Percentiles rank a stretch among this genome's conserved stretches.
Evolutionary conservation across 2,113 vertebrate species (phyloP).

Genomic region (Connochaetes taurinus): DNA sequence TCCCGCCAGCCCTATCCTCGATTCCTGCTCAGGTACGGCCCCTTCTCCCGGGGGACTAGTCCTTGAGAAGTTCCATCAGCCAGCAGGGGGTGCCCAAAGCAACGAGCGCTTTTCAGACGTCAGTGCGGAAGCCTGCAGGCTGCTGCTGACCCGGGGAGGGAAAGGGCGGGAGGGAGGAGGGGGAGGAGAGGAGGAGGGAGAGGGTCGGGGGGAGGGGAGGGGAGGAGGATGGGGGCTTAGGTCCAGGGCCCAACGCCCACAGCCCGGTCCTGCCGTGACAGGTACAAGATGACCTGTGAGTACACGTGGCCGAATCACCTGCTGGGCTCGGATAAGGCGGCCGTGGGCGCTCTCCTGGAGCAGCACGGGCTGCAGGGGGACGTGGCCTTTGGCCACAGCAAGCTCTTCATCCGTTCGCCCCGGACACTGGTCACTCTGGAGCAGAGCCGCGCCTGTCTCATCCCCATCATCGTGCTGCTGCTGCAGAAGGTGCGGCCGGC

Average conservation of each 20-base stretch:
- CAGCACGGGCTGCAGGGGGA: constrained; percentile 90
- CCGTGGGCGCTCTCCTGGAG: constrained; percentile 86
- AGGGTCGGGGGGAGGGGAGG: neutral
- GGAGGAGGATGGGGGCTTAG: neutral
- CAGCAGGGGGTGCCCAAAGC: neutral
- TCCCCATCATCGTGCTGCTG: constrained; percentile 94
- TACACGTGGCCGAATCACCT: constrained; percentile 98
- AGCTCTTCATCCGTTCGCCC: constrained; percentile 92
- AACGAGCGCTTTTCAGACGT: neutral
- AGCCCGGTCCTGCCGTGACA: constrained; percentile 39
- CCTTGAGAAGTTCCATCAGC: neutral
- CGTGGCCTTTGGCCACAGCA: constrained; percentile 90
- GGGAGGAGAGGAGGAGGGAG: neutral
- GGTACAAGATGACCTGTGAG: constrained; percentile 98
- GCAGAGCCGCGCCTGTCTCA: constrained; percentile 85
- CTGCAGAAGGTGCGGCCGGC: constrained; percentile 90
- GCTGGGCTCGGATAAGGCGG: constrained; percentile 86
- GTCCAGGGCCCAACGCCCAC: neutral
- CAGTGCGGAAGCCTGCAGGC: rapidly evolving
- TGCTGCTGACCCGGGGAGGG: neutral
- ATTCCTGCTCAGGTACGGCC: constrained; percentile 88
- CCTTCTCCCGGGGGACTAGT: neutral
- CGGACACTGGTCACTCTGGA: constrained; percentile 88
- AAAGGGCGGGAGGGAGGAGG: neutral
- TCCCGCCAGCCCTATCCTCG: constrained; percentile 90